These are phyloP conservation scores for Parascotia fuliginaria DNA, from an alignment of 2,888 invertebrate genomes.

Conservation along the genomic window DNA sequence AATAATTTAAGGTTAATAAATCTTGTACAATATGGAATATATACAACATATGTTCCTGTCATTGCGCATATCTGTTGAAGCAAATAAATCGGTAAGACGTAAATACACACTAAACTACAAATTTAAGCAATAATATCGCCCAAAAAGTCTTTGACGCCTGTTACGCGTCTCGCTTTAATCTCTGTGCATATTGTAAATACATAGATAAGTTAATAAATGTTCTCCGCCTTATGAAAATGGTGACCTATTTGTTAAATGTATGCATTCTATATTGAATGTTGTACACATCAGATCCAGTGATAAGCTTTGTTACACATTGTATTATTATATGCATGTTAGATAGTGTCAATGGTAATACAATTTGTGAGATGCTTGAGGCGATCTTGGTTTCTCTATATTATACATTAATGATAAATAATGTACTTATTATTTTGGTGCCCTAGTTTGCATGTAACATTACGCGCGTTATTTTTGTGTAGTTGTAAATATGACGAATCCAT, in stretches of 20 bases:
- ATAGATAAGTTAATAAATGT: slow-evolving; percentile 62
- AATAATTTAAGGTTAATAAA: slow-evolving; percentile 52
- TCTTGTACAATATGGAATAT: slow-evolving; percentile 51
- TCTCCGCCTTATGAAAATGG: slow-evolving; percentile 81
- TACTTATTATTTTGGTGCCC: slow-evolving; percentile 80
- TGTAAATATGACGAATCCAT: slow-evolving; percentile 85
- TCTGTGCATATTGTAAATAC: slow-evolving; percentile 84
- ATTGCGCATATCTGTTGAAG: slow-evolving; percentile 69
- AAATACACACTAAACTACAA: slow-evolving; percentile 48
- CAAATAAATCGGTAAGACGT: slow-evolving; percentile 61
- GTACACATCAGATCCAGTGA: slow-evolving; percentile 37
- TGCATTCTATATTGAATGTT: slow-evolving; percentile 51
- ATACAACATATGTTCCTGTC: slow-evolving; percentile 54
- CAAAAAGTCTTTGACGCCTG: slow-evolving; percentile 58
- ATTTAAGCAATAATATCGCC: slow-evolving; percentile 69
- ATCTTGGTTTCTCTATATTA: slow-evolving; percentile 45
- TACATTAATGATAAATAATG: slow-evolving; percentile 54
- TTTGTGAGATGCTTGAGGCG: slow-evolving; percentile 41
- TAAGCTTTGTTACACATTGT: slow-evolving; percentile 37
- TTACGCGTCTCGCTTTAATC: slow-evolving; percentile 68
- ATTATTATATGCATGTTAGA: slow-evolving; percentile 15
- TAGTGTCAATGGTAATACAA: slow-evolving; percentile 13
- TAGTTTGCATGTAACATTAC: slow-evolving; percentile 76
- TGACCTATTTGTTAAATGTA: slow-evolving; percentile 54
- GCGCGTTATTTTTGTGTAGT: slow-evolving; percentile 68